Conservation (phyloP, 2,797 vertebrate genomes). For the Acrossocheilus fasciatus region DNA sequence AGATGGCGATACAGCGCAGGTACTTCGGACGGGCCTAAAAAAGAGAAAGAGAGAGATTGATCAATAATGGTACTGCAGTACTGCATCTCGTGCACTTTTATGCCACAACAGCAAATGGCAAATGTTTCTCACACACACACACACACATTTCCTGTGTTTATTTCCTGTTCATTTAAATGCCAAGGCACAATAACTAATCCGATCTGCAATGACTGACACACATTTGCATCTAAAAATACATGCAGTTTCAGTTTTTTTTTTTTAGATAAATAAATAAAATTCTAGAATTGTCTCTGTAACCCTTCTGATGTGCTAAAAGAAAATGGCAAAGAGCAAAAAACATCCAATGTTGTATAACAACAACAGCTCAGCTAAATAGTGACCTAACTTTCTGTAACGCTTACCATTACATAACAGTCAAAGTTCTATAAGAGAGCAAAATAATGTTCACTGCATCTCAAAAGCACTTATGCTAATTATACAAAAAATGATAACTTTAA, state of each 20-base stretch:
- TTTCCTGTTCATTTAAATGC: slow-evolving; percentile 39
- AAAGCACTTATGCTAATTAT: background rate
- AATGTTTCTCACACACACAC: slow-evolving; percentile 13
- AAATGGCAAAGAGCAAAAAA: background rate
- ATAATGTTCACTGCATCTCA: background rate
- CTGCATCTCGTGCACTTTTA: background rate
- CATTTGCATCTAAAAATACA: slow-evolving; percentile 3
- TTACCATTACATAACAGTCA: background rate
- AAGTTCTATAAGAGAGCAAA: background rate
- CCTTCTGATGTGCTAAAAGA: background rate
- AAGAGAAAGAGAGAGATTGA: slow-evolving; percentile 24
- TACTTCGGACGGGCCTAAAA: slow-evolving; percentile 94
- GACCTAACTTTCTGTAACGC: background rate
- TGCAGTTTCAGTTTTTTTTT: background rate
- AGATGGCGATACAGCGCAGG: slow-evolving; percentile 95
- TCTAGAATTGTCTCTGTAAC: background rate
- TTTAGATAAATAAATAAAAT: background rate
- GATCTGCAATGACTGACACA: background rate
- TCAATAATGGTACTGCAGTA: background rate
- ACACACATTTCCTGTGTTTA: slow-evolving; percentile 32
- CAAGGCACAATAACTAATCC: slow-evolving; percentile 4
- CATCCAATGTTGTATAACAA: background rate
- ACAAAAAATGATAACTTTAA: background rate
- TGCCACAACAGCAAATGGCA: background rate
- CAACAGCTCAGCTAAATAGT: background rate